phyloP scores from a whole-genome alignment of 2,113 vertebrate species.

The Lycocorax pyrrhopterus region DNA sequence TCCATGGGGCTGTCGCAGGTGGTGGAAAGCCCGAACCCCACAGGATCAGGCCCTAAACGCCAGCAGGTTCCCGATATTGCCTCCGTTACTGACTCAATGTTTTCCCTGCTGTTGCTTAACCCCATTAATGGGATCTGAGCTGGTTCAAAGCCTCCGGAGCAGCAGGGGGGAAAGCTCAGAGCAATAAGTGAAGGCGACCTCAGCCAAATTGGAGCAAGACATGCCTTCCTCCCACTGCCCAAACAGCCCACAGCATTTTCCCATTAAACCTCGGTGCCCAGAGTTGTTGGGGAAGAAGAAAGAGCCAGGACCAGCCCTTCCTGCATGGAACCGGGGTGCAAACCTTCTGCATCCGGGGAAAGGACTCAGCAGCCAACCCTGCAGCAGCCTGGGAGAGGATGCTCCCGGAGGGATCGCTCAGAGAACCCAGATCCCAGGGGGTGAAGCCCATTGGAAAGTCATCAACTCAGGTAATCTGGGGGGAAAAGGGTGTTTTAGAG shows the following conservation, averaged over 20 bases:
- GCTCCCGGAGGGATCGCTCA: not conserved
- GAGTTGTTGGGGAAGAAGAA: not conserved
- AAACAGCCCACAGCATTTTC: constrained; percentile 4
- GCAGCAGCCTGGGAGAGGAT: accelerated
- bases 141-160: constrained; percentile 26
- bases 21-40: not conserved
- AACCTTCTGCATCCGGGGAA: accelerated
- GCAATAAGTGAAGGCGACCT: not conserved
- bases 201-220: constrained; percentile 28
- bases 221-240: not conserved
- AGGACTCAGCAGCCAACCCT: not conserved
- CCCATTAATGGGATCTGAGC: not conserved
- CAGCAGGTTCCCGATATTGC: not conserved
- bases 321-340: not conserved
- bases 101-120: not conserved
- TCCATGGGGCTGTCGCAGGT: accelerated
- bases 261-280: not conserved
- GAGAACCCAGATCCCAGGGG: not conserved
- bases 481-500: not conserved
- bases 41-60: not conserved
- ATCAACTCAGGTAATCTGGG: not conserved
- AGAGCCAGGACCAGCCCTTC: not conserved
- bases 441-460: not conserved
- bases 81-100: not conserved
- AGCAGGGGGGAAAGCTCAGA: constrained; percentile 21